phyloP scores from a whole-genome alignment of 2,888 invertebrate genomes.

The Didymodactylos carnosus region DNA sequence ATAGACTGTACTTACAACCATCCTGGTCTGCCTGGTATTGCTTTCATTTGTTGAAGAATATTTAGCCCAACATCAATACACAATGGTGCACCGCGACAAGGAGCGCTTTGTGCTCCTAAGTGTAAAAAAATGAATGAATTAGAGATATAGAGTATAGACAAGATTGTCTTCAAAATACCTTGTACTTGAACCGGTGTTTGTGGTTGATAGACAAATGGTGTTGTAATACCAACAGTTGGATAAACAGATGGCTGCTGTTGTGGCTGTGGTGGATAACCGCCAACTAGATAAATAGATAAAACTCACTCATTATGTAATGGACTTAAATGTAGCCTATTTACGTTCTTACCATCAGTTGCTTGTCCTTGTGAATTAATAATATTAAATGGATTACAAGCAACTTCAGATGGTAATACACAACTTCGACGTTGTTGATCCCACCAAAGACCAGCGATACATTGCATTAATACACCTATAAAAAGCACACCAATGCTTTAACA shows the following conservation, averaged over 20 bases:
- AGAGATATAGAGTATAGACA: too few species aligned
- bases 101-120: background rate
- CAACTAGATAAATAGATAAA: background rate
- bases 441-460: slow-evolving; percentile 12
- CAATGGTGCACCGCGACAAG: background rate
- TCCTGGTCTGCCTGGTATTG: slow-evolving; percentile 2
- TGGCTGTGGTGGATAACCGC: background rate
- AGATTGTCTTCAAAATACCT: background rate
- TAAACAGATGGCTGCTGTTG: background rate
- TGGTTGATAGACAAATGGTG: background rate
- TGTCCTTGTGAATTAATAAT: slow-evolving; percentile 6
- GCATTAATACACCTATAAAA: background rate
- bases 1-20: slow-evolving; percentile 8
- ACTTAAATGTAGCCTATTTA: background rate
- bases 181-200: background rate
- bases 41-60: slow-evolving; percentile 10
- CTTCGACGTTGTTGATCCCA: slow-evolving; percentile 13
- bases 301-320: background rate
- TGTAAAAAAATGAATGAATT: background rate
- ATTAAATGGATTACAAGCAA: slow-evolving; percentile 9
- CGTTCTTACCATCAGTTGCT: background rate
- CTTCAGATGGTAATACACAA: slow-evolving; percentile 14
- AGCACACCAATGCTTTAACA: too few species aligned
- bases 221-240: background rate
- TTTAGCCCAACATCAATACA: slow-evolving; percentile 7